These are phyloP conservation scores for Elephas maximus DNA, from an alignment of 2,113 vertebrate species.

Conservation along the genomic window DNA sequence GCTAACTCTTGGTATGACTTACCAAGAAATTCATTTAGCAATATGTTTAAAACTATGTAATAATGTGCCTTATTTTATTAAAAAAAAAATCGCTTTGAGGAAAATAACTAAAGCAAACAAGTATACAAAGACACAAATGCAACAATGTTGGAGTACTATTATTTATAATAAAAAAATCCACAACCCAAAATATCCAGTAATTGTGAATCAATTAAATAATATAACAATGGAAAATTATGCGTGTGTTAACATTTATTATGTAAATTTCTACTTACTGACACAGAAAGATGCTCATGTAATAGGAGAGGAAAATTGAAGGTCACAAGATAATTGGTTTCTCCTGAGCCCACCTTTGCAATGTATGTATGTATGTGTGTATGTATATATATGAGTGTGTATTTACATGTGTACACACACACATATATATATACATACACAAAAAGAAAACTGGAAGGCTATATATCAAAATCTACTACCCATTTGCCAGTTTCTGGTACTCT, in stretches of 20 bases:
- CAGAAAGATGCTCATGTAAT: neutral
- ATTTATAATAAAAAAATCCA: neutral
- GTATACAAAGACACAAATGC: neutral
- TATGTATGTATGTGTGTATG: neutral
- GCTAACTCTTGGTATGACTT: neutral
- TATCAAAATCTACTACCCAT: too few species aligned
- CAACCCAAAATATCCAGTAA: neutral
- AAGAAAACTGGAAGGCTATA: neutral
- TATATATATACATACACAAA: neutral
- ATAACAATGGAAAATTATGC: neutral
- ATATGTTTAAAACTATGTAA: neutral
- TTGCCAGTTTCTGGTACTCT: too few species aligned
- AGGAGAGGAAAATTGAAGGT: neutral
- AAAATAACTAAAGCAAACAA: neutral
- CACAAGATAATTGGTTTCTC: neutral
- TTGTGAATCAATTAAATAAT: neutral
- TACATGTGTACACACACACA: neutral
- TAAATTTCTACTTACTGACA: neutral
- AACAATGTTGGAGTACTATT: neutral
- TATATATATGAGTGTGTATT: too few species aligned
- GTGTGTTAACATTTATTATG: neutral
- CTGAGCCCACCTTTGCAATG: neutral
- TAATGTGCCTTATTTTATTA: neutral
- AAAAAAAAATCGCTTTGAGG: neutral
- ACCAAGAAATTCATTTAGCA: neutral